Evolutionary conservation across 2,888 invertebrate genomes (phyloP).

Genomic region (Stenoptilia bipunctidactyla): DNA sequence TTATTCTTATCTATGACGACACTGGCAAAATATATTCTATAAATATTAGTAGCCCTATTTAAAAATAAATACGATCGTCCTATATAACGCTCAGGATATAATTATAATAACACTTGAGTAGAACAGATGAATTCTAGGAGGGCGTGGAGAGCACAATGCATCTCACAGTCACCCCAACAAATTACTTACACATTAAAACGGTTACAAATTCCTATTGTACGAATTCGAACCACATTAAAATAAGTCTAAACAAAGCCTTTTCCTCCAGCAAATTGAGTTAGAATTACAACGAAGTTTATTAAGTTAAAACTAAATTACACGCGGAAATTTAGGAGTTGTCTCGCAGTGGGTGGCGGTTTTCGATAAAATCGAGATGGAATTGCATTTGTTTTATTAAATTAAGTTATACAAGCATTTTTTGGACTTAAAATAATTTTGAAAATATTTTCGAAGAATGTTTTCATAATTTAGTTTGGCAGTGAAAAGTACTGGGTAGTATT

Average conservation of each 20-base stretch:
- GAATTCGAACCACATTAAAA: slow-evolving; percentile 41
- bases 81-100: slow-evolving; percentile 8
- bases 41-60: too few species aligned
- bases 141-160: slow-evolving; percentile 31
- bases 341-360: too few species aligned
- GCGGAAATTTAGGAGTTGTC: too few species aligned
- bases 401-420: too few species aligned
- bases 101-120: slow-evolving; percentile 46
- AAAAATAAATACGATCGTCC: neutral
- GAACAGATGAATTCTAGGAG: slow-evolving; percentile 33
- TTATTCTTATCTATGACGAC: too few species aligned
- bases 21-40: too few species aligned
- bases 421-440: too few species aligned
- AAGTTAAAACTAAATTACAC: slow-evolving; percentile 57
- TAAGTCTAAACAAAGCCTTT: slow-evolving; percentile 33
- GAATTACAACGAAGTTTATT: slow-evolving; percentile 29
- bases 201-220: slow-evolving; percentile 55
- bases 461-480: too few species aligned
- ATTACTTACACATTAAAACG: slow-evolving; percentile 52
- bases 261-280: slow-evolving; percentile 47
- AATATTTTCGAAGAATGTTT: too few species aligned
- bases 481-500: too few species aligned
- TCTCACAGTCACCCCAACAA: slow-evolving; percentile 19
- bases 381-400: too few species aligned
- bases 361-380: too few species aligned